Conservation (phyloP, 1,140 invertebrate genomes). For the Adelges cooleyi region DNA sequence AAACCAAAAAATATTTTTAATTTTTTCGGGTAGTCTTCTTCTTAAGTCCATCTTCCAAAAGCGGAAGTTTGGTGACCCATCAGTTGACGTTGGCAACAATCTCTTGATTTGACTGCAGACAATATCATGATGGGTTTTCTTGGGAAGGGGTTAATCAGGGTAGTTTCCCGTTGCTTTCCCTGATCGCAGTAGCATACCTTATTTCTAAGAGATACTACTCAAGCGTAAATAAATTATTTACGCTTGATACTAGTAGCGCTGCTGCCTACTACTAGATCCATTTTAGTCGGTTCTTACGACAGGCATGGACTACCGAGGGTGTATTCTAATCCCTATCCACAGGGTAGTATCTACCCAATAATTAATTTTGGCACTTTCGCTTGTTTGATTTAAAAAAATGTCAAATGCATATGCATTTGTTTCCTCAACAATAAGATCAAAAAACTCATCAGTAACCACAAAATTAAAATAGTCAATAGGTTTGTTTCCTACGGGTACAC, state of each 20-base stretch:
- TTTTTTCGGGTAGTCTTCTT: no score
- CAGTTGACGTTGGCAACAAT: no score
- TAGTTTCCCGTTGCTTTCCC: background rate
- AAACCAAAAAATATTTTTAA: constrained; percentile 29
- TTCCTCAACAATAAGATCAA: constrained; percentile 30
- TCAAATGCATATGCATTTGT: constrained; percentile 28
- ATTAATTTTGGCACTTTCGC: constrained; percentile 1
- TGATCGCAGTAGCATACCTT: background rate
- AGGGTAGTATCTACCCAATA: constrained; percentile 29
- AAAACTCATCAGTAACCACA: constrained; percentile 20
- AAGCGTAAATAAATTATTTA: background rate
- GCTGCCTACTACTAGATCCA: background rate
- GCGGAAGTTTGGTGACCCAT: no score
- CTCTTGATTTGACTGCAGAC: background rate
- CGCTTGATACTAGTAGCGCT: background rate
- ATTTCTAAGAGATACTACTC: background rate
- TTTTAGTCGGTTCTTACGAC: background rate
- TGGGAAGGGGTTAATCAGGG: background rate
- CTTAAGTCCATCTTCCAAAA: no score
- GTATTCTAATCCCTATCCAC: background rate
- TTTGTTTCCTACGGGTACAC: background rate
- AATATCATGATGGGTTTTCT: background rate
- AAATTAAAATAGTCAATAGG: constrained; percentile 22
- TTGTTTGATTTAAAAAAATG: background rate
- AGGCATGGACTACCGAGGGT: background rate